Base-by-base conservation (phyloP, 2,113 vertebrate genomes). In the Physeter macrocephalus region DNA sequence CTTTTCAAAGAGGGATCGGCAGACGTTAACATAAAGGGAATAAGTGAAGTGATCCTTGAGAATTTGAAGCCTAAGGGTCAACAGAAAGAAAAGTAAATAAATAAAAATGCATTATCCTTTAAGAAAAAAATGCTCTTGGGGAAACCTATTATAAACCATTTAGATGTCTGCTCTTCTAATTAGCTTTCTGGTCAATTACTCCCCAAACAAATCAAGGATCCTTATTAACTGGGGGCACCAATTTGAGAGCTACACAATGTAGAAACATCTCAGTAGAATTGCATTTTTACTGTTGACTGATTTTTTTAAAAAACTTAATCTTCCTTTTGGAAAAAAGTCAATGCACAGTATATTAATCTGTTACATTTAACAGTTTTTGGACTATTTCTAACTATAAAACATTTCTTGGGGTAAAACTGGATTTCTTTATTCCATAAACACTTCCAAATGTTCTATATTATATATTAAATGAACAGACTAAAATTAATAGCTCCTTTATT, bases 1-100 rank as follows among this genome's bases (percentile, higher is more conserved):
- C 98, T 99, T 99, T 98, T 99, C 99, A 97, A 99, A 99, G 49
- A 99, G 99, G 0, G 99, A 99, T n/a, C 99, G 99, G 93, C 99
- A 99, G 88, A 99, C 96, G n/a, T 99, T 99, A 78, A 99, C 97
- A 8, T 99, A 99, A 46, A 99, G 98, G 0, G 99, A 98, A 82
- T 99, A 99, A 17, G 99, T 99, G 91, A 99, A 99, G 95, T 99
- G 99, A 93, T 99, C 99, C 97, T 96, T 98, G 87, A 99, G 99
- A 96, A 99, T 99, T 78, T 99, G 98, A 52, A 99, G 97, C 95
- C 99, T 99, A 91, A 15, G 95, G 5, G 41, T 61, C 2, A 13
- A 88, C 54, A 94, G 78, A 49, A 67, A 94, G 69, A 88, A 69
- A 95, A 6, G 43, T 21, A 90, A 90, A 31, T 88, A 72, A n/a